Evolutionary conservation across 2,797 vertebrate species (phyloP).

Genomic region (Bryconaethiops microstoma): DNA sequence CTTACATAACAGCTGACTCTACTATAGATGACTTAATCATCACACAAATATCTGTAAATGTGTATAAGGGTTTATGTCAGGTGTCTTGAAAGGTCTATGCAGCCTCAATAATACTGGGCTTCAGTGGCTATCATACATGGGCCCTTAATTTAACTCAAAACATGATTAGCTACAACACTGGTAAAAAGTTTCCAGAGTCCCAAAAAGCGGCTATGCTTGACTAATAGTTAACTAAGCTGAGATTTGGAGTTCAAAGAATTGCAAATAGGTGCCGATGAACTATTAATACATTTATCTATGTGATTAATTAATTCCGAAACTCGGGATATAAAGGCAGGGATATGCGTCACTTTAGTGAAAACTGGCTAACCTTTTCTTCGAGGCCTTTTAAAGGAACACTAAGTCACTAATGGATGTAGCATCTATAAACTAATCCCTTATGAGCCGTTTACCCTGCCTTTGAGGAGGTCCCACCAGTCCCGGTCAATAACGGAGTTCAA

Average conservation of each 20-base stretch:
- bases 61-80: no score
- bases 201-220: not conserved
- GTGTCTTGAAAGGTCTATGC: no score
- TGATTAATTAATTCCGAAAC: not conserved
- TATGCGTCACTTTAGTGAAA: not conserved
- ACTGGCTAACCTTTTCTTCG: not conserved
- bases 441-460: not conserved
- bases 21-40: no score
- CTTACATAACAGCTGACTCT: no score
- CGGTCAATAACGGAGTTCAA: not conserved
- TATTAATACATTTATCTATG: not conserved
- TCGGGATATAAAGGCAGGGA: no score
- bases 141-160: no score
- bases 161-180: no score
- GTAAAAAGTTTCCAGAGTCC: not conserved
- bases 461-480: not conserved
- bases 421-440: not conserved
- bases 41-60: no score
- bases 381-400: not conserved
- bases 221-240: not conserved
- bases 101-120: no score
- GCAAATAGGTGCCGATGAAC: not conserved
- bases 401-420: not conserved
- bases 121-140: no score
- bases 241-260: not conserved